A percentile compares a stretch with the other conserved stretches of the same genome.
Conservation (phyloP, 2,888 invertebrate species). For the Apamea sordens region DNA sequence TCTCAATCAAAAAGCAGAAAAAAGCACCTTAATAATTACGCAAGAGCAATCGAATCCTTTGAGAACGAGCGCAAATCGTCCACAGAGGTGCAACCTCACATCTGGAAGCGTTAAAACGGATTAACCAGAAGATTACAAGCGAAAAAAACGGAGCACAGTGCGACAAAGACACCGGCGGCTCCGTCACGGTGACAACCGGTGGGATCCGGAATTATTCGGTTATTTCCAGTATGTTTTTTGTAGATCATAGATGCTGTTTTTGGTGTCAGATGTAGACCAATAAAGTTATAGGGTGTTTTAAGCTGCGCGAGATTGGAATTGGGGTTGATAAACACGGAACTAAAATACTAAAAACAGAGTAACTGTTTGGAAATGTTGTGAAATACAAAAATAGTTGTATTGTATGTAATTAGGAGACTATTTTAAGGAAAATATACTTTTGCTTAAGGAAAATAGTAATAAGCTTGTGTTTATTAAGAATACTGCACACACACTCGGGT, state of each 20-base stretch:
- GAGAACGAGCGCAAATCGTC: constrained; percentile 74
- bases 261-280: constrained; percentile 73
- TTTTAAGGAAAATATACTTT: constrained; percentile 25
- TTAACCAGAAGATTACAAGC: constrained; percentile 88
- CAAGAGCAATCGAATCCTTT: constrained; percentile 72
- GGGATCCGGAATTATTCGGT: constrained; percentile 85
- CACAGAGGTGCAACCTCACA: constrained; percentile 78
- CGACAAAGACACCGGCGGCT: constrained; percentile 87
- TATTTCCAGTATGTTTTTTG: constrained; percentile 79
- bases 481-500: constrained; percentile 32
- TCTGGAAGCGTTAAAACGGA: constrained; percentile 90
- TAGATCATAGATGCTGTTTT: constrained; percentile 76
- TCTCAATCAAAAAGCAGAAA: constrained; percentile 18
- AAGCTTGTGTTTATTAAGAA: constrained; percentile 19
- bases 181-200: constrained; percentile 88
- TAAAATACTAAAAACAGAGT: too few species aligned
- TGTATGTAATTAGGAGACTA: constrained; percentile 12
- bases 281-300: constrained; percentile 64
- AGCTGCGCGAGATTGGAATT: constrained; percentile 23
- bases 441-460: constrained; percentile 20
- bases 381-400: neutral
- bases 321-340: constrained; percentile 23
- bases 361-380: neutral
- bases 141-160: constrained; percentile 76
- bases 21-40: constrained; percentile 49